phyloP scores from a whole-genome alignment of 1,140 invertebrate species.

The Rhyacophila brunnea region DNA sequence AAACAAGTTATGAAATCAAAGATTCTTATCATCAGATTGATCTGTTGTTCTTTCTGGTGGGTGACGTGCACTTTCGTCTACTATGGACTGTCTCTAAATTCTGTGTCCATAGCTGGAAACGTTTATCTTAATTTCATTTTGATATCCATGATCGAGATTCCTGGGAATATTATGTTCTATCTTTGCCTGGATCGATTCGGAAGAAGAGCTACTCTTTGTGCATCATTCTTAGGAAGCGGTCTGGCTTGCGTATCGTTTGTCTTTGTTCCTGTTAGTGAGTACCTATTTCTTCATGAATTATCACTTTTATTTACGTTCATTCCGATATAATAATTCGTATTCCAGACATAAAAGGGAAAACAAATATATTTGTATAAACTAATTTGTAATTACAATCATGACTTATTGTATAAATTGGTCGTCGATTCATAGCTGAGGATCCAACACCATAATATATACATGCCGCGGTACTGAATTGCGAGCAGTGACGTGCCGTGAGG shows the following conservation, averaged over 20 bases:
- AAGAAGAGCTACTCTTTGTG: slow-evolving; percentile 58
- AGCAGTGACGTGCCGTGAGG: too few relatives aligned
- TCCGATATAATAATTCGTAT: too few relatives aligned
- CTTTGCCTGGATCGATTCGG: slow-evolving; percentile 65
- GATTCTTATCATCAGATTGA: slow-evolving; percentile 60
- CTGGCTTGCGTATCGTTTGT: slow-evolving; percentile 45
- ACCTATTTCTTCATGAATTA: too few relatives aligned
- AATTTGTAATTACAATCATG: too few relatives aligned
- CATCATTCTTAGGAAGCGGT: slow-evolving; percentile 62
- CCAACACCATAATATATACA: too few relatives aligned
- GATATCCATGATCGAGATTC: slow-evolving; percentile 69
- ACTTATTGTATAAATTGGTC: too few relatives aligned
- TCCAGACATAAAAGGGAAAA: too few relatives aligned
- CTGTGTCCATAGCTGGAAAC: slow-evolving; percentile 70
- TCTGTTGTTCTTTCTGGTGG: slow-evolving; percentile 69
- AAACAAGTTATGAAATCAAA: slow-evolving; percentile 56
- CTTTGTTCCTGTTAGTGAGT: slow-evolving; percentile 45
- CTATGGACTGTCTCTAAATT: slow-evolving; percentile 79
- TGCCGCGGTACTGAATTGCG: too few relatives aligned
- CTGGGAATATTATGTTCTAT: slow-evolving; percentile 66
- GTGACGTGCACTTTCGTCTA: slow-evolving; percentile 71
- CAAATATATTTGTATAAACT: too few relatives aligned
- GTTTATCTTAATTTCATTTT: slow-evolving; percentile 71
- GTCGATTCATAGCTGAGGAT: too few relatives aligned
- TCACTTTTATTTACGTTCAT: too few relatives aligned